These are phyloP conservation scores for Dysdera silvatica DNA, from an alignment of 1,140 invertebrate species.

Conservation along the genomic window DNA sequence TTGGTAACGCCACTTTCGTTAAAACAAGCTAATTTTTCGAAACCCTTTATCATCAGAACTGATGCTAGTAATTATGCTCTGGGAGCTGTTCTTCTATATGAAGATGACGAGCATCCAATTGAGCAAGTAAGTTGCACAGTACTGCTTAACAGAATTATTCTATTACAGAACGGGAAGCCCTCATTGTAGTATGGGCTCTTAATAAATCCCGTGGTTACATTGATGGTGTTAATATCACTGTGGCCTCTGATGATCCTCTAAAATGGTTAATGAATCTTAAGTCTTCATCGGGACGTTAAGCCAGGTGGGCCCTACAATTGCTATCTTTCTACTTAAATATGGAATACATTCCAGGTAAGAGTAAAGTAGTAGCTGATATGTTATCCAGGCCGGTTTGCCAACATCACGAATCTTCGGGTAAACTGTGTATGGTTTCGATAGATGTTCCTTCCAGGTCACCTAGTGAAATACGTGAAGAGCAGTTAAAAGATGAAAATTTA, in stretches of 20 bases:
- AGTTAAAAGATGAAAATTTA: neutral
- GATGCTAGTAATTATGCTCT: too few species aligned
- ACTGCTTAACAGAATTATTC: too few species aligned
- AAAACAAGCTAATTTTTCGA: too few species aligned
- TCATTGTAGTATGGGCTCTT: too few species aligned
- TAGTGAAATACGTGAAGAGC: neutral
- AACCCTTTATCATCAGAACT: too few species aligned
- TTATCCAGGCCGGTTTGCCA: neutral
- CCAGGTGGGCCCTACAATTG: neutral
- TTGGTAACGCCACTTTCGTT: too few species aligned
- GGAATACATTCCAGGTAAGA: neutral
- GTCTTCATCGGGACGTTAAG: neutral
- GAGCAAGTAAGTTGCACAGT: too few species aligned
- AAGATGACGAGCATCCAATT: too few species aligned
- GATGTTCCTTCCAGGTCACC: neutral
- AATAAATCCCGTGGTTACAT: too few species aligned
- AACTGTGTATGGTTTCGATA: neutral
- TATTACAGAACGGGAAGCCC: too few species aligned
- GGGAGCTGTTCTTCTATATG: too few species aligned
- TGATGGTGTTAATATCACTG: too few species aligned
- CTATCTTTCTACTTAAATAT: neutral
- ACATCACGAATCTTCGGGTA: neutral
- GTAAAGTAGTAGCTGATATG: neutral
- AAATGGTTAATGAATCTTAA: neutral
- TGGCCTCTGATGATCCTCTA: neutral